These are phyloP conservation scores for Styela plicata DNA, from an alignment of 23 tunicate species.

Conservation along the genomic window DNA sequence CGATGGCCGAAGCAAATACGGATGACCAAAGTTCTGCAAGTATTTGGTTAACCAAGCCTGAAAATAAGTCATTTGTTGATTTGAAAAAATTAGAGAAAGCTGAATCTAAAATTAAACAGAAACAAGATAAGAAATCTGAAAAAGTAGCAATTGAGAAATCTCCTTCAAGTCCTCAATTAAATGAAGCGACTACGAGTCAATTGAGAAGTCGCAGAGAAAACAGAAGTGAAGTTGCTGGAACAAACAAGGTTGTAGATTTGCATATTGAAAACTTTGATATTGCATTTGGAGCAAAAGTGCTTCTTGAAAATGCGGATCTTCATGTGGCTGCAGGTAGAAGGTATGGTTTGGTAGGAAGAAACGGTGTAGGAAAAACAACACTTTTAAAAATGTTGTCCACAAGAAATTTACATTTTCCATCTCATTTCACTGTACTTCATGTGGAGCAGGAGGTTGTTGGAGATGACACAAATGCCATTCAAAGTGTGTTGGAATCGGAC, in stretches of 20 bases:
- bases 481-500: slow-evolving; percentile 82
- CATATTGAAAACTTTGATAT: slow-evolving; percentile 97
- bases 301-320: slow-evolving; percentile 89
- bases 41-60: slow-evolving; percentile 76
- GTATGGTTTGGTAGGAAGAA: slow-evolving; percentile 96
- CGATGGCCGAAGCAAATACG: slow-evolving; percentile 1
- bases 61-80: slow-evolving; percentile 76
- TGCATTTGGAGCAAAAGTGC: slow-evolving; percentile 72
- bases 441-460: slow-evolving; percentile 99
- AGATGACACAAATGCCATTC: slow-evolving; percentile 87
- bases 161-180: background rate
- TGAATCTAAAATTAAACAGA: slow-evolving; percentile 74
- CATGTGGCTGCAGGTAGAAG: slow-evolving; percentile 81
- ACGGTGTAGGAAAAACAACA: slow-evolving; percentile 98
- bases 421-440: slow-evolving; percentile 76
- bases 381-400: slow-evolving; percentile 87
- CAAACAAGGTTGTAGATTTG: slow-evolving; percentile 63
- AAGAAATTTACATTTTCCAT: slow-evolving; percentile 63
- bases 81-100: slow-evolving; percentile 87
- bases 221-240: slow-evolving; percentile 52
- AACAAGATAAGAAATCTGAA: slow-evolving; percentile 67
- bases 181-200: slow-evolving; percentile 82
- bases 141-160: slow-evolving; percentile 12
- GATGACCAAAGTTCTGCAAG: slow-evolving; percentile 26
- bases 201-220: slow-evolving; percentile 64